Evolutionary conservation across 1,140 invertebrate genomes (phyloP).

Genomic region (Muscidifurax raptorellus): DNA sequence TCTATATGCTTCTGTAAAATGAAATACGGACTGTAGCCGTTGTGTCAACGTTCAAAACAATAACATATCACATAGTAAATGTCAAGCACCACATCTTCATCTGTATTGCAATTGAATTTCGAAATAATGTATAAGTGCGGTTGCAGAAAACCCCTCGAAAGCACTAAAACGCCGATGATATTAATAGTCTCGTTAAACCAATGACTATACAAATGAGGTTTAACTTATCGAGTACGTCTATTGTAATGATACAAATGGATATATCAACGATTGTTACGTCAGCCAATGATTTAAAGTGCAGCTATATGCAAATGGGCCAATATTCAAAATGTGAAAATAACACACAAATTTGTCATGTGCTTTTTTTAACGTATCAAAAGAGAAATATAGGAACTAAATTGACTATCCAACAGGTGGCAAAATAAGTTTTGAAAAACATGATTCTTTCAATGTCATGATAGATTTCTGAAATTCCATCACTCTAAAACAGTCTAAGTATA

Average conservation of each 20-base stretch:
- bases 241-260: constrained; percentile 2
- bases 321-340: neutral
- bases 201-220: neutral
- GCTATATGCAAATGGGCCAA: neutral
- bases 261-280: constrained; percentile 14
- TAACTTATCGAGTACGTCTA: neutral
- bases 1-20: constrained; percentile 25
- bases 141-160: neutral
- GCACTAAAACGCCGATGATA: neutral
- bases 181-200: neutral
- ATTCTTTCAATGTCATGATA: too few relatives aligned
- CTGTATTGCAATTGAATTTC: constrained; percentile 3
- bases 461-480: too few relatives aligned
- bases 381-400: too few relatives aligned
- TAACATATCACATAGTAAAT: constrained; percentile 40
- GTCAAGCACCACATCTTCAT: constrained; percentile 3
- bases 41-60: constrained; percentile 23
- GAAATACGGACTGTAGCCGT: neutral
- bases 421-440: too few relatives aligned
- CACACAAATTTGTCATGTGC: neutral
- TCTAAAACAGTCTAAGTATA: neutral
- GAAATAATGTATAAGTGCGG: neutral
- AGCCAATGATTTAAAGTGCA: neutral
- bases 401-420: too few relatives aligned
- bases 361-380: neutral